These are phyloP conservation scores for Erebia aethiops DNA, from an alignment of 2,888 invertebrate genomes.

Conservation along the genomic window DNA sequence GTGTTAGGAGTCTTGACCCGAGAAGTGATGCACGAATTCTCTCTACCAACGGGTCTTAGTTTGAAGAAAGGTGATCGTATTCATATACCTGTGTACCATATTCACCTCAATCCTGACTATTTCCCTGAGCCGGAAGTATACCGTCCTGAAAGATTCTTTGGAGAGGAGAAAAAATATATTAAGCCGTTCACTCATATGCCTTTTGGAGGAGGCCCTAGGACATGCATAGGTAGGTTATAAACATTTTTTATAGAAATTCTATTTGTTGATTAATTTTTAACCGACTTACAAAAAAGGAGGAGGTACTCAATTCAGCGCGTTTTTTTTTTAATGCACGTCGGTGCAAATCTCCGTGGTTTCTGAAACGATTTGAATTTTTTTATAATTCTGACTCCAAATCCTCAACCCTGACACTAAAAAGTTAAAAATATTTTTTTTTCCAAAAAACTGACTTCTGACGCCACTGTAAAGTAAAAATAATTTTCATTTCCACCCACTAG, in stretches of 20 bases:
- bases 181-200: slow-evolving; percentile 62
- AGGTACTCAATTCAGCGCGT: no score
- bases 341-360: no score
- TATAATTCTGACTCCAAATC: no score
- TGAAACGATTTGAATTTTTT: no score
- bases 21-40: slow-evolving; percentile 60
- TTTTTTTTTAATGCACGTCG: no score
- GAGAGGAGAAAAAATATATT: slow-evolving; percentile 52
- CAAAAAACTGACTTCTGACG: no score
- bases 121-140: slow-evolving; percentile 62
- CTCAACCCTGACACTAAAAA: no score
- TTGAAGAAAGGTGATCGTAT: slow-evolving; percentile 59
- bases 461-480: no score
- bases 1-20: slow-evolving; percentile 56
- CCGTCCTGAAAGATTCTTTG: slow-evolving; percentile 61
- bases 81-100: slow-evolving; percentile 60
- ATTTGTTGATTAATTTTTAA: background rate
- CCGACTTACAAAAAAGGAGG: no score
- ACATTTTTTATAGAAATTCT: slow-evolving; percentile 37
- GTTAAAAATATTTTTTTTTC: no score
- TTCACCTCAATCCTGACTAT: slow-evolving; percentile 58
- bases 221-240: slow-evolving; percentile 66
- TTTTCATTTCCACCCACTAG: no score
- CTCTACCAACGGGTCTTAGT: slow-evolving; percentile 55
- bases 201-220: slow-evolving; percentile 67